Evolutionary conservation across 2,888 invertebrate genomes (phyloP), one percentile per base, ranked within the genome.

Genomic region (Nephrotoma appendiculata): DNA sequence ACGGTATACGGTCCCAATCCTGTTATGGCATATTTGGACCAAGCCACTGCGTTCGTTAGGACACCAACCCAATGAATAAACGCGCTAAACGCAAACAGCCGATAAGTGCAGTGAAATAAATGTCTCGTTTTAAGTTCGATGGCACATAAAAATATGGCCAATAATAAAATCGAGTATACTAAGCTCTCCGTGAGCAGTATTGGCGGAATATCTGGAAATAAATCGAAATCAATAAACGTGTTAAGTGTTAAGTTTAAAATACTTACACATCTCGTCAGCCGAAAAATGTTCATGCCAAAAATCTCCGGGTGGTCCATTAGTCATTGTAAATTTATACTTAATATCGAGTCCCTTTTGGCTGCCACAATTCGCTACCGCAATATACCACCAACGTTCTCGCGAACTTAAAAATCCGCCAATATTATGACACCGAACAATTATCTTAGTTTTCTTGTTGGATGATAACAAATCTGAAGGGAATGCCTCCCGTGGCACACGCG

Each of bases 371-470:
- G 96, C 95, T 48, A 97, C 92, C 0, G 96, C 98, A 45, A 98
- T 94, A 89, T 97, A 98, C 98, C 98, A 98, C 98, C 98, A 98
- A 43, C 98, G 92, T 89, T 97, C 97, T 86, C 98, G 93, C 0
- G 95, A 94, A 0, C 97, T 96, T 4, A 95, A 92, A 90, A 98
- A 98, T 86, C 94, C 92, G 86, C 97, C 92, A 0, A 94, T 93
- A 89, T 95, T 95, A 88, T 93, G 94, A 88, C 95, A 96, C 5
- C 93, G 92, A 0, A 95, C 93, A 2, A 93, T 88, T 5, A 93
- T 84, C 42, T 84, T 84, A 41, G 7, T 15, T 43, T 42, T 84
- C 6, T 15, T 84, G 6, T 12, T 84, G 41, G 12, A 2, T 9
- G 84, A n/a, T 42, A 86, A 41, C 87, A 88, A n/a, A 45, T 48